These are phyloP conservation scores for Pollenia angustigena DNA, from an alignment of 2,888 invertebrate species.

Conservation along the genomic window DNA sequence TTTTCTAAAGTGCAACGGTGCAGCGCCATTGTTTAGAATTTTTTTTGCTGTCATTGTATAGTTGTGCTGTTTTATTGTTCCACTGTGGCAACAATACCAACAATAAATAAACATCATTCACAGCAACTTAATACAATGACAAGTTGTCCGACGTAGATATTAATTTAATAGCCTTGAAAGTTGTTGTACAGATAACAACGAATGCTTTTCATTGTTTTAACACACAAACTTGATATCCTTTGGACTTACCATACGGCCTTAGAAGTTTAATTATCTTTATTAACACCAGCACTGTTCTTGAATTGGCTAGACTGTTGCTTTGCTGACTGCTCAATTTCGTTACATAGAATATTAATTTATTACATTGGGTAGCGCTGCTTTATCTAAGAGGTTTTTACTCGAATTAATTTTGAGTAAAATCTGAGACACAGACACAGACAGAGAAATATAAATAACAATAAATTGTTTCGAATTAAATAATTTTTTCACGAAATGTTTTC, in stretches of 20 bases:
- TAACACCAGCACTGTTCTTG: no score
- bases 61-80: slow-evolving; percentile 59
- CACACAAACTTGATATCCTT: background rate
- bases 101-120: slow-evolving; percentile 42
- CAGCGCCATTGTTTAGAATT: slow-evolving; percentile 29
- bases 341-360: no score
- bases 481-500: no score
- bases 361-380: no score
- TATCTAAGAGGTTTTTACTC: no score
- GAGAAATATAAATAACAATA: no score
- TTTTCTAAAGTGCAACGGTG: slow-evolving; percentile 13
- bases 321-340: no score
- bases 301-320: no score
- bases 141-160: background rate
- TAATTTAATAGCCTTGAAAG: slow-evolving; percentile 2
- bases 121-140: background rate
- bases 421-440: no score
- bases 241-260: background rate
- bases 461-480: no score
- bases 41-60: slow-evolving; percentile 35
- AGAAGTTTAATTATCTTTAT: no score
- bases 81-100: slow-evolving; percentile 59
- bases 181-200: background rate
- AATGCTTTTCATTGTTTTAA: slow-evolving; percentile 11
- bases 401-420: no score